Percentiles rank a stretch among this genome's conserved stretches.
Conservation (phyloP, 2,797 vertebrate genomes). For the Enoplosus armatus region DNA sequence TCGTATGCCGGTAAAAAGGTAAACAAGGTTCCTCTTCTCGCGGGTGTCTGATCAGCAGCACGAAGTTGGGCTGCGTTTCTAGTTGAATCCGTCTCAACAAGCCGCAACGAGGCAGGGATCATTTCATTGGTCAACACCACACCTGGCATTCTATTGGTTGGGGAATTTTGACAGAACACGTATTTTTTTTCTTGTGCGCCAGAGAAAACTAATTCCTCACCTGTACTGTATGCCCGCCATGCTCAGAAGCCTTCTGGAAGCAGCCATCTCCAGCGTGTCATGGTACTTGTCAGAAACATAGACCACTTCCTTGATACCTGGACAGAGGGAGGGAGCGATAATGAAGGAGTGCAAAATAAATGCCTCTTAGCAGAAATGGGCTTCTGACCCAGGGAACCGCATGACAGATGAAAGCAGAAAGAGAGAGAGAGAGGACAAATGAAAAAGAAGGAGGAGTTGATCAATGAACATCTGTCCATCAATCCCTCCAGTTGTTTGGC, state of each 20-base stretch:
- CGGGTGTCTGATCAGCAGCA: no score
- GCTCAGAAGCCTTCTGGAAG: conserved; percentile 88
- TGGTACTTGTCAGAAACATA: conserved; percentile 96
- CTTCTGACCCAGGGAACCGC: neutral
- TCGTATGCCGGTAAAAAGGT: no score
- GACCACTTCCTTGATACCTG: conserved; percentile 94
- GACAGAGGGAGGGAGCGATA: neutral
- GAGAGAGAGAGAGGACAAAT: neutral
- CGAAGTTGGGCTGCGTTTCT: no score
- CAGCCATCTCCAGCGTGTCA: conserved; percentile 86
- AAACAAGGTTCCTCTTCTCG: no score
- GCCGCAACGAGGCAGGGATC: no score
- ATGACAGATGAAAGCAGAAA: neutral
- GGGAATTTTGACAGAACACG: no score
- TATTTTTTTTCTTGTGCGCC: neutral
- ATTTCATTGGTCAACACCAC: no score
- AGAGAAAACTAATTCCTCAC: conserved; percentile 73
- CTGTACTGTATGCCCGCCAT: conserved; percentile 87
- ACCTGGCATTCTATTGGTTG: no score
- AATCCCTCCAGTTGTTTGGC: no score
- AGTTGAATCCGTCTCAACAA: no score
- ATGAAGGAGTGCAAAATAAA: conserved; percentile 3
- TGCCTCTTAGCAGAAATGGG: neutral
- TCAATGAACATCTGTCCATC: neutral
- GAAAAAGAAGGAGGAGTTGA: neutral